Conservation (phyloP, 2,797 vertebrate genomes). For the Diceros bicornis region DNA sequence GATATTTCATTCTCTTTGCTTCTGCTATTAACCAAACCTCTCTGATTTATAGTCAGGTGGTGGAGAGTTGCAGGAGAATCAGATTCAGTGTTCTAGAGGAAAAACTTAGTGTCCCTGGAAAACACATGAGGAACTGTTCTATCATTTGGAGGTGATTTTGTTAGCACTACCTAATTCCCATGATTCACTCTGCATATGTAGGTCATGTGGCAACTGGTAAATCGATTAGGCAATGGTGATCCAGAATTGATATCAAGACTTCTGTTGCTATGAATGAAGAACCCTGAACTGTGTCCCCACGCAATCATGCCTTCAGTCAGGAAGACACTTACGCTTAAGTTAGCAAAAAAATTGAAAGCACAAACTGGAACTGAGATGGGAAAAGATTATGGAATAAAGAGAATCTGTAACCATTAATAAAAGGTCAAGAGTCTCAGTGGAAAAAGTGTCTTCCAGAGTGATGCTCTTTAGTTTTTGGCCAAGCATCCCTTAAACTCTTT, state of each 20-base stretch:
- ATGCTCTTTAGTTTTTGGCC: background rate
- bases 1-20: constrained; percentile 41
- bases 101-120: background rate
- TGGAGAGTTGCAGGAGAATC: background rate
- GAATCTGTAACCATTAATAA: background rate
- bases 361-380: background rate
- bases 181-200: background rate
- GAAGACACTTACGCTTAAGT: background rate
- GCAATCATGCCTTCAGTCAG: background rate
- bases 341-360: background rate
- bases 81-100: background rate
- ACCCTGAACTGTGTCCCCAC: background rate
- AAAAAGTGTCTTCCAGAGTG: constrained; percentile 27
- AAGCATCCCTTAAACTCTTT: background rate
- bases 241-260: background rate
- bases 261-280: background rate
- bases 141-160: constrained; percentile 12
- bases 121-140: background rate
- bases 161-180: background rate
- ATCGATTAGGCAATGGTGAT: background rate
- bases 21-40: background rate
- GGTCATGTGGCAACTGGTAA: background rate
- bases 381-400: background rate
- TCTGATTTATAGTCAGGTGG: constrained; percentile 3
- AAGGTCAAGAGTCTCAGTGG: background rate